phyloP scores from a whole-genome alignment of 1,140 invertebrate genomes.

The Helicoverpa armigera region DNA sequence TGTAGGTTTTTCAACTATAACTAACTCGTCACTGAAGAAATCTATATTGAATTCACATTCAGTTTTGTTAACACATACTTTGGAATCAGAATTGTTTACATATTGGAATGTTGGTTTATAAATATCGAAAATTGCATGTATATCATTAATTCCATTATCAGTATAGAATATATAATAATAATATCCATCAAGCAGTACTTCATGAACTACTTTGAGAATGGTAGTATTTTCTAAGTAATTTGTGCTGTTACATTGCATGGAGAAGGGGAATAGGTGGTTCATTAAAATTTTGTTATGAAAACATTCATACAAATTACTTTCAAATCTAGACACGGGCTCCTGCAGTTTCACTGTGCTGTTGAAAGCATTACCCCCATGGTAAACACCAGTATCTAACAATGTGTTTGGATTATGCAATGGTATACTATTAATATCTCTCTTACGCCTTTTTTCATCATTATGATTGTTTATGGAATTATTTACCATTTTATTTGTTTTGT shows the following conservation, averaged over 20 bases:
- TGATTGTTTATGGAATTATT: conserved; percentile 25
- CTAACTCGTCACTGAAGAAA: conserved; percentile 91
- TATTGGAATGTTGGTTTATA: conserved; percentile 93
- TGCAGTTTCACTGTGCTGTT: conserved; percentile 87
- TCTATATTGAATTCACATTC: conserved; percentile 90
- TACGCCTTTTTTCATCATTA: conserved; percentile 53
- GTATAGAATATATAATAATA: conserved; percentile 96
- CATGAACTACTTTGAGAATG: conserved; percentile 89
- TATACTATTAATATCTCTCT: conserved; percentile 63
- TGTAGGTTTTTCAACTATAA: conserved; percentile 93
- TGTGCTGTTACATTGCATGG: conserved; percentile 89
- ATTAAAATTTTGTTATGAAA: conserved; percentile 91
- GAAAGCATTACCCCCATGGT: conserved; percentile 91
- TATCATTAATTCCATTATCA: conserved; percentile 93
- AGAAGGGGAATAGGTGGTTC: conserved; percentile 89
- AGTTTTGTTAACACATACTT: conserved; percentile 91
- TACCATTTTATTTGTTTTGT: neutral
- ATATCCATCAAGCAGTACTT: conserved; percentile 91
- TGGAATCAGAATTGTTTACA: conserved; percentile 90
- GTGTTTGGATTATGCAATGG: conserved; percentile 87
- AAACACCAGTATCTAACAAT: conserved; percentile 90
- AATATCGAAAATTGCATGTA: conserved; percentile 94
- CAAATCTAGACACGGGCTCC: conserved; percentile 92
- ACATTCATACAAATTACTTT: conserved; percentile 91
- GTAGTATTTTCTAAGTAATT: conserved; percentile 89